phyloP scores from a whole-genome alignment of 2,113 vertebrate species.

The Prolemur simus region DNA sequence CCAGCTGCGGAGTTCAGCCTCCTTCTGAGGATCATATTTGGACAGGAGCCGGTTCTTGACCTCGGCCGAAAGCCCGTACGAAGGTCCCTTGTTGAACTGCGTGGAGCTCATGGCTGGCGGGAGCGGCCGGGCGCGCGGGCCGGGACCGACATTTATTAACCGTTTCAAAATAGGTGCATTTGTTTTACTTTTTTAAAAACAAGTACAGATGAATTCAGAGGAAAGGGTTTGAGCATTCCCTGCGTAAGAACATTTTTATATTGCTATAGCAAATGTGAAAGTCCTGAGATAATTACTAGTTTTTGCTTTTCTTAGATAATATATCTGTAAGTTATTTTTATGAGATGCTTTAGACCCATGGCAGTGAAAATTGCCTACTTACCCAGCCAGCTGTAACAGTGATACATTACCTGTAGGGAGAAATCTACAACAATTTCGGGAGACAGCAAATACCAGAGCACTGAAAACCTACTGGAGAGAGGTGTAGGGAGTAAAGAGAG shows the following conservation, averaged over 20 bases:
- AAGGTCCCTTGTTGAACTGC: conserved; percentile 88
- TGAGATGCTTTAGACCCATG: background rate
- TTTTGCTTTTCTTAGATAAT: conserved; percentile 41
- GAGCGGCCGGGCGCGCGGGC: background rate
- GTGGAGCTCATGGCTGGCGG: conserved; percentile 78
- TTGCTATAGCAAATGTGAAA: background rate
- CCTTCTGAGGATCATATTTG: conserved; percentile 95
- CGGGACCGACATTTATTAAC: background rate
- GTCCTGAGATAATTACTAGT: background rate
- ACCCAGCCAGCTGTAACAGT: background rate
- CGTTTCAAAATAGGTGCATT: background rate
- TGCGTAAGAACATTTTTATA: background rate
- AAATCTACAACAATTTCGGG: conserved; percentile 9
- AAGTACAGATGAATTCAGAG: background rate
- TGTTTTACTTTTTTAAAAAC: background rate
- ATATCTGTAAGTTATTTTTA: background rate
- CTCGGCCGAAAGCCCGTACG: conserved; percentile 87
- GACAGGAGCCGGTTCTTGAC: conserved; percentile 90
- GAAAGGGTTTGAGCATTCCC: background rate
- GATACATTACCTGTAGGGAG: background rate
- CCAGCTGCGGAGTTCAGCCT: conserved; percentile 92
- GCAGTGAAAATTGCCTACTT: background rate
- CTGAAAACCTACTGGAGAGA: background rate
- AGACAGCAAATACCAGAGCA: background rate
- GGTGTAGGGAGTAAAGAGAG: background rate